Base-by-base conservation (phyloP, 2,113 vertebrate species). In the Bungarus multicinctus region DNA sequence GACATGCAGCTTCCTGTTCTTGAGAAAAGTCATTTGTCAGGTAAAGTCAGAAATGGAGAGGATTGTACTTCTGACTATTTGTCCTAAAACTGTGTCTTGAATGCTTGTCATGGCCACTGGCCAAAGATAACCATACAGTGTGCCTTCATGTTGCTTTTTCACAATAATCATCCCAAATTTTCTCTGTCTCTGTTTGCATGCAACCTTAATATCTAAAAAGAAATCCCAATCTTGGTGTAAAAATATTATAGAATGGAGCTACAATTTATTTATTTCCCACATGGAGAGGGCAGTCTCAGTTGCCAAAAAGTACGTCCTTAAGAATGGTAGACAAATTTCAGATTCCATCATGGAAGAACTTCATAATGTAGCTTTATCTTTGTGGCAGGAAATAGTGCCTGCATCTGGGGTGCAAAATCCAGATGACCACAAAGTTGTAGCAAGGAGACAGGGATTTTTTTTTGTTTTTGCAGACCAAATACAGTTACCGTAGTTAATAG, bases 1-100 rank as follows among this genome's bases (percentile, higher is more conserved):
- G 74, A 93, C 86, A 94, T 95, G 95, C 93, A 93, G 89, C 94
- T 96, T 89, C 95, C 95, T 90, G 88, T 93, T 86, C 94, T 94
- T 92, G 96, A 96, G 93, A 95, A 96, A 86, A 95, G 85, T 58
- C 39, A 92, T 52, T 18, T 92, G 0, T 85, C 96, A 97, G 94
- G 96, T 96, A 97, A 96, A 91, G 93, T 11, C 94, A 94, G 43
- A 64, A 94, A 3, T 11, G 34, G 60, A 94, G 58, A 45, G 45
- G 92, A 92, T 34, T 87, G 90, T 90, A 94, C 54, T 22, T 87
- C 85, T 45, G 4, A n/a, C 47, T 86, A 55, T 92, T 87, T 94
- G 96, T 18, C 57, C 27, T 30, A 11, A 3, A 10, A 4, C 22
- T 9, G 1, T 92, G 45, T 69, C 27, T 39, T 25, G 88, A 16